These are phyloP conservation scores for Polypterus senegalus DNA, from an alignment of 2,113 vertebrate species.

Conservation along the genomic window DNA sequence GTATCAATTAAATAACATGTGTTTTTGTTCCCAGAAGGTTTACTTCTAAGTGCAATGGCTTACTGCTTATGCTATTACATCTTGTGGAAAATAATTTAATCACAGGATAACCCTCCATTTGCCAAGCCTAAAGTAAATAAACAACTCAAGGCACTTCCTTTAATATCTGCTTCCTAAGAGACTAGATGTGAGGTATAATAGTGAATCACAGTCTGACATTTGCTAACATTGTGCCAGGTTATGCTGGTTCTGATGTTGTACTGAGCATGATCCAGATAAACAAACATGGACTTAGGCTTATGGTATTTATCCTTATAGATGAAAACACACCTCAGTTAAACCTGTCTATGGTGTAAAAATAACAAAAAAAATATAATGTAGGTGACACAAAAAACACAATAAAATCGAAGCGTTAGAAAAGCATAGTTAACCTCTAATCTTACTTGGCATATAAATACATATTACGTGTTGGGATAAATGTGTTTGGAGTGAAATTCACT, in stretches of 20 bases:
- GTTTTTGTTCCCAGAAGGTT: too few relatives aligned
- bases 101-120: constrained; percentile 5
- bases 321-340: not conserved
- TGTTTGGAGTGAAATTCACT: too few relatives aligned
- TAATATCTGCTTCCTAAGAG: constrained; percentile 17
- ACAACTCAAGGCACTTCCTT: constrained; percentile 13
- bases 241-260: constrained; percentile 8
- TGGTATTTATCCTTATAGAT: constrained; percentile 13
- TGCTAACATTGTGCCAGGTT: constrained; percentile 19
- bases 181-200: constrained; percentile 19
- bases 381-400: too few relatives aligned
- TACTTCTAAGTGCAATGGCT: too few relatives aligned
- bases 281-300: constrained; percentile 10
- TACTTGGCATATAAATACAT: too few relatives aligned
- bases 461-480: too few relatives aligned
- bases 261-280: constrained; percentile 17
- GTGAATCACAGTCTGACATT: constrained; percentile 24
- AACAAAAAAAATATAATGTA: not conserved
- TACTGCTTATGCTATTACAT: not conserved
- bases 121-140: constrained; percentile 15
- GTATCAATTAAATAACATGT: too few relatives aligned
- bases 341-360: not conserved
- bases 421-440: too few relatives aligned
- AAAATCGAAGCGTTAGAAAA: too few relatives aligned
- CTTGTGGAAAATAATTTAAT: constrained; percentile 10